A percentile compares a stretch with the other conserved stretches of the same genome.
Evolutionary conservation across 2,113 vertebrate genomes (phyloP).

Genomic region (Saguinus imperator): DNA sequence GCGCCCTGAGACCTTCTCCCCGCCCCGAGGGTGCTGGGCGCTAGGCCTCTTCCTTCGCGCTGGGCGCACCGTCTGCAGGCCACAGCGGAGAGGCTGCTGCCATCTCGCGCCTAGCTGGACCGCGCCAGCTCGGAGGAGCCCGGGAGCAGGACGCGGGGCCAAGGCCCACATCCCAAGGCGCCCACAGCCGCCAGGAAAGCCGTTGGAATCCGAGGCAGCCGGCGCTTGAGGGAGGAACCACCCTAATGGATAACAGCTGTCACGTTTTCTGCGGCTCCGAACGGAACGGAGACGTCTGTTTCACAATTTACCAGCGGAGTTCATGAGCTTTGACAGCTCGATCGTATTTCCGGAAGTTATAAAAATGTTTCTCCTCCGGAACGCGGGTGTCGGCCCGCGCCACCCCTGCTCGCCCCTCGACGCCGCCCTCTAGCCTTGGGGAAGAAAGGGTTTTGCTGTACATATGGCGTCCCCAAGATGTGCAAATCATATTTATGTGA

Average conservation of each 20-base stretch:
- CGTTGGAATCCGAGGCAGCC: background rate
- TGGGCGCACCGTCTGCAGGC: rapidly evolving
- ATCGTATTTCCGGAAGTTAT: background rate
- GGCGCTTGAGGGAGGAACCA: background rate
- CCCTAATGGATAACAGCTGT: slow-evolving; percentile 52
- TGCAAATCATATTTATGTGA: background rate
- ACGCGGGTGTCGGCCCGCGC: background rate
- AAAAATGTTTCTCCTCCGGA: background rate
- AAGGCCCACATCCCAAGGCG: background rate
- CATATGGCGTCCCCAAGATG: background rate
- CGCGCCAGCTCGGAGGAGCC: background rate
- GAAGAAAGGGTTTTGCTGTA: background rate
- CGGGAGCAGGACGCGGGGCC: rapidly evolving
- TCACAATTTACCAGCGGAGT: slow-evolving; percentile 49
- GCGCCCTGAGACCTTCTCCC: background rate
- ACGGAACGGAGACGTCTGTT: slow-evolving; percentile 16
- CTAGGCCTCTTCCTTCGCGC: rapidly evolving
- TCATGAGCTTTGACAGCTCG: slow-evolving; percentile 45
- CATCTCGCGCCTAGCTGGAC: background rate
- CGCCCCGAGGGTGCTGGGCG: rapidly evolving
- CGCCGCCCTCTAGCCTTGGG: background rate
- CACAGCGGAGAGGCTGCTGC: background rate
- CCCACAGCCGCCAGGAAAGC: background rate
- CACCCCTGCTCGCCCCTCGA: background rate
- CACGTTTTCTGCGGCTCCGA: background rate